Percentiles rank a stretch among this genome's conserved stretches.
Conservation (phyloP, 2,797 vertebrate species). For the Bucorvus abyssinicus region DNA sequence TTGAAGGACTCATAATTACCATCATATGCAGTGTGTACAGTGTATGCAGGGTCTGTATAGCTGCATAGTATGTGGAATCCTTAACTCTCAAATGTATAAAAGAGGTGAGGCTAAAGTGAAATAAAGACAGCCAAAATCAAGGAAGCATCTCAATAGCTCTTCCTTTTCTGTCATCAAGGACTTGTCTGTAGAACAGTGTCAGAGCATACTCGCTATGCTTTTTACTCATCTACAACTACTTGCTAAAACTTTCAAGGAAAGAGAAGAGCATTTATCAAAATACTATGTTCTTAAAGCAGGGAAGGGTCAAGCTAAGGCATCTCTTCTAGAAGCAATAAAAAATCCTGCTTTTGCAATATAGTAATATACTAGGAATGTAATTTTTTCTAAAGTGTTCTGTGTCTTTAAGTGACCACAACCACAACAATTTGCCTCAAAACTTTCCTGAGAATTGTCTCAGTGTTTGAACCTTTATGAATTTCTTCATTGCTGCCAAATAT, state of each 20-base stretch:
- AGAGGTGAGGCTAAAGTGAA: neutral
- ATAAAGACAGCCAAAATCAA: neutral
- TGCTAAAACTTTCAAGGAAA: neutral
- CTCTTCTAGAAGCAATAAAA: neutral
- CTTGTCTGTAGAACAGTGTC: neutral
- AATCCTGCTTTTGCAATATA: neutral
- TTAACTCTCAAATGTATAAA: neutral
- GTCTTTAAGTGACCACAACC: neutral
- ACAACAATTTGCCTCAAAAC: neutral
- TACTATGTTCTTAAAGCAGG: neutral
- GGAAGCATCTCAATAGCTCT: neutral
- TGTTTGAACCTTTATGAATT: slow-evolving; percentile 29
- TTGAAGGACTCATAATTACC: neutral
- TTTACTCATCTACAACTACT: neutral
- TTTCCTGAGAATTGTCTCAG: neutral
- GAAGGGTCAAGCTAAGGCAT: neutral
- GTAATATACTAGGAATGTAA: neutral
- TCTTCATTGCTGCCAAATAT: slow-evolving; percentile 69
- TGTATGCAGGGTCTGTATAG: neutral
- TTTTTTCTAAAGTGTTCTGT: neutral
- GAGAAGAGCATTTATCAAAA: neutral
- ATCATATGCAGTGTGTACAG: accelerated
- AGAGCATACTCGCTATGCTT: neutral
- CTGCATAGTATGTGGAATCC: neutral
- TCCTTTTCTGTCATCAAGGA: neutral